These are phyloP conservation scores for Anorthoa munda DNA, from an alignment of 2,888 invertebrate genomes.

Conservation along the genomic window DNA sequence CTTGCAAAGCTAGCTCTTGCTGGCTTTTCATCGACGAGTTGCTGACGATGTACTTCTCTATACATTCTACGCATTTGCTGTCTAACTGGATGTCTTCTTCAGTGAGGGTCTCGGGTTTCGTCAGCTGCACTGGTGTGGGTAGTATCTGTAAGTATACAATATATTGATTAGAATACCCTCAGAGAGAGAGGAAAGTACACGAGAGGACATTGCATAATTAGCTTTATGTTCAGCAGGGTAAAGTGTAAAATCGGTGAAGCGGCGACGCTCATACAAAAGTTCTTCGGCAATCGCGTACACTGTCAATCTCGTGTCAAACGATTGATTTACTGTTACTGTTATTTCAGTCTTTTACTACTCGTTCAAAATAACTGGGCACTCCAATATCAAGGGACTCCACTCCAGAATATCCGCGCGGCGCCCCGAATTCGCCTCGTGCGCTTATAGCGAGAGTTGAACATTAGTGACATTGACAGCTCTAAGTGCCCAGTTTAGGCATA, in stretches of 20 bases:
- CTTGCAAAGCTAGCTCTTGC: constrained; percentile 93
- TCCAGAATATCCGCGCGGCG: too few relatives aligned
- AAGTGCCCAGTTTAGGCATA: too few relatives aligned
- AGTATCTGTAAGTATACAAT: constrained; percentile 77
- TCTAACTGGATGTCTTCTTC: constrained; percentile 90
- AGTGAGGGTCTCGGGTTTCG: constrained; percentile 88
- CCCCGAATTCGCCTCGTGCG: too few relatives aligned
- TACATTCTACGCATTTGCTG: constrained; percentile 89
- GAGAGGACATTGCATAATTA: background rate
- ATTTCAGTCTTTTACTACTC: too few relatives aligned
- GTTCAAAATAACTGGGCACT: too few relatives aligned
- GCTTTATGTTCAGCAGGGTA: background rate
- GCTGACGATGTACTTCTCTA: constrained; percentile 92
- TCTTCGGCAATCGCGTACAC: background rate
- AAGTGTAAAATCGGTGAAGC: background rate
- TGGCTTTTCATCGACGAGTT: constrained; percentile 93
- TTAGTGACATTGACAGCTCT: too few relatives aligned
- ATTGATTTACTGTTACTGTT: background rate
- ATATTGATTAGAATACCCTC: background rate
- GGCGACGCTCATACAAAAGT: background rate
- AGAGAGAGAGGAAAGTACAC: background rate
- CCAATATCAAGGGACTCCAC: too few relatives aligned
- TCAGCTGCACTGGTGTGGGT: constrained; percentile 82
- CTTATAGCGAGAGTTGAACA: too few relatives aligned
- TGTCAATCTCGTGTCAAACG: background rate